These are phyloP conservation scores for Cydia splendana DNA, from an alignment of 1,140 invertebrate genomes.

Conservation along the genomic window DNA sequence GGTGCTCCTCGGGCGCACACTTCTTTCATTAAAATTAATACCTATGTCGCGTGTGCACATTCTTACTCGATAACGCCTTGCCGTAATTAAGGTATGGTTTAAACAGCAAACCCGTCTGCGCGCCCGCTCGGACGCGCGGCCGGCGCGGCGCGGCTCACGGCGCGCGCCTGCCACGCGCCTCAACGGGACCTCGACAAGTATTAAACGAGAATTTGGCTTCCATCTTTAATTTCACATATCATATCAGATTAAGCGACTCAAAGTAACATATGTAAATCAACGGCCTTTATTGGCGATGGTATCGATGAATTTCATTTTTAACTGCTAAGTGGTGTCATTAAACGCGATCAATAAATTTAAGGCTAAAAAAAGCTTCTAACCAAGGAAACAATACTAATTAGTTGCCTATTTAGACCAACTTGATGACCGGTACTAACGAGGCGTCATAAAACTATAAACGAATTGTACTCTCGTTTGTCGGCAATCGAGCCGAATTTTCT, in stretches of 20 bases:
- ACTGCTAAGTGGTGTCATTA: constrained; percentile 33
- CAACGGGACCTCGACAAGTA: constrained; percentile 53
- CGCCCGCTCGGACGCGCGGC: constrained; percentile 32
- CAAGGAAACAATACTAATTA: constrained; percentile 72
- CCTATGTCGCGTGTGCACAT: constrained; percentile 79
- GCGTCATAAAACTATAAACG: constrained; percentile 70
- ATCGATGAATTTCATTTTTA: constrained; percentile 11
- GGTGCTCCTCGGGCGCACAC: constrained; percentile 72
- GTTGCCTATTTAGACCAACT: constrained; percentile 71
- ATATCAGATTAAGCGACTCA: constrained; percentile 73
- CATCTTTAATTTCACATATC: constrained; percentile 65
- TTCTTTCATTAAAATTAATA: constrained; percentile 80
- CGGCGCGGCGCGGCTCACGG: constrained; percentile 45
- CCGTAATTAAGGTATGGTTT: constrained; percentile 75
- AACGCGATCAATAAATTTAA: constrained; percentile 48
- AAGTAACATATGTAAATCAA: constrained; percentile 60
- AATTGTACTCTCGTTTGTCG: constrained; percentile 58
- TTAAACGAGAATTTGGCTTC: constrained; percentile 64
- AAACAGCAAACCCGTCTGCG: constrained; percentile 61
- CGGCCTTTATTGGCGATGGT: constrained; percentile 66
- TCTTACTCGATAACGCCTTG: constrained; percentile 78
- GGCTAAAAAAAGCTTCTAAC: constrained; percentile 40
- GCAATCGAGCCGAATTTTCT: constrained; percentile 53
- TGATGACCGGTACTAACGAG: constrained; percentile 71
- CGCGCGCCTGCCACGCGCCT: constrained; percentile 72